A percentile compares a stretch with the other conserved stretches of the same genome.
phyloP scores from a whole-genome alignment of 2,888 invertebrate species.

The Drosophila flavopinicola region DNA sequence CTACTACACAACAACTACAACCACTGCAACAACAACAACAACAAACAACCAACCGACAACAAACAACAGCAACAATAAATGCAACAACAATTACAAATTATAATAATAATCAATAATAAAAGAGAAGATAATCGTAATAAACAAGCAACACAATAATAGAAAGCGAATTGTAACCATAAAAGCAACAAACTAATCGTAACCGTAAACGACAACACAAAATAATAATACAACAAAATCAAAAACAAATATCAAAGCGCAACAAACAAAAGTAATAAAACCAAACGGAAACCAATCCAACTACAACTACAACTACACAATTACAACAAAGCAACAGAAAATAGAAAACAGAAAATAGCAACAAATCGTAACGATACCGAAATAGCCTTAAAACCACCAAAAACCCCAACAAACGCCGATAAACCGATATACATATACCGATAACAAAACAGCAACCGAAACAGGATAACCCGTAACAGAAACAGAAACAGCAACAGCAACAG shows the following conservation, averaged over 20 bases:
- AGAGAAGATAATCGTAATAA: constrained; percentile 7
- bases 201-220: constrained; percentile 34
- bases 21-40: constrained; percentile 45
- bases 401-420: constrained; percentile 21
- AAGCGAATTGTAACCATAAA: constrained; percentile 67
- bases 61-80: constrained; percentile 61
- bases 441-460: constrained; percentile 43
- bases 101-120: constrained; percentile 53
- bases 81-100: constrained; percentile 52
- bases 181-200: constrained; percentile 43
- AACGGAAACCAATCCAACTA: constrained; percentile 51
- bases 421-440: constrained; percentile 34
- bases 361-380: constrained; percentile 63
- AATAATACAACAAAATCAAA: constrained; percentile 42
- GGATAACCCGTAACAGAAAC: constrained; percentile 26
- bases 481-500: constrained; percentile 41
- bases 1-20: constrained; percentile 40
- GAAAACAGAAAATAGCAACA: constrained; percentile 62
- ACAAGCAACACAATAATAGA: constrained; percentile 40
- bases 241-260: constrained; percentile 44
- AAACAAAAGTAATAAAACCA: constrained; percentile 40
- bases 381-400: constrained; percentile 45
- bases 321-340: constrained; percentile 34
- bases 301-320: constrained; percentile 47
- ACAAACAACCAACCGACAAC: constrained; percentile 61